Percentiles rank a stretch among this genome's conserved stretches.
Evolutionary conservation across 1,140 invertebrate genomes (phyloP).

Genomic region (Tetragnatha versicolor): DNA sequence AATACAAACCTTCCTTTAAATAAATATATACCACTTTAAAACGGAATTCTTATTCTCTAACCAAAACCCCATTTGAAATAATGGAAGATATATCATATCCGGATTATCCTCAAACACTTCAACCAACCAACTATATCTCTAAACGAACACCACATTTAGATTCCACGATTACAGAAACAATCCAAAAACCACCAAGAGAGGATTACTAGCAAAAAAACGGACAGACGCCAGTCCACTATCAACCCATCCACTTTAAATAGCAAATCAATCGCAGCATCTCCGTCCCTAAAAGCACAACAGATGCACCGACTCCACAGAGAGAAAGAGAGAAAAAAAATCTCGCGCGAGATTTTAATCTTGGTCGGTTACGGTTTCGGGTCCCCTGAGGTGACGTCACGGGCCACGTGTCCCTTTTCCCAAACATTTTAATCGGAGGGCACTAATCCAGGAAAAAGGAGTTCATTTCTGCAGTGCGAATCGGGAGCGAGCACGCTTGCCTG

Average conservation of each 20-base stretch:
- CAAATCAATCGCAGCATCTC: slow-evolving; percentile 25
- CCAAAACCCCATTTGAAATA: too few relatives aligned
- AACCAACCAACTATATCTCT: too few relatives aligned
- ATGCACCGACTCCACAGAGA: not conserved
- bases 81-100: too few relatives aligned
- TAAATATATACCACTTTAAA: too few relatives aligned
- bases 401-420: slow-evolving; percentile 47
- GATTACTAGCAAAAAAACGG: too few relatives aligned
- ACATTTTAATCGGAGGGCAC: slow-evolving; percentile 34
- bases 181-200: too few relatives aligned
- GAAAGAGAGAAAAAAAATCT: not conserved
- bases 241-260: slow-evolving; percentile 2
- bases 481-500: slow-evolving; percentile 25
- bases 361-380: slow-evolving; percentile 42
- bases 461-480: slow-evolving; percentile 24
- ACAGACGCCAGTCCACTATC: too few relatives aligned
- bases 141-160: too few relatives aligned
- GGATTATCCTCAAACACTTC: too few relatives aligned
- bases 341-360: slow-evolving; percentile 45
- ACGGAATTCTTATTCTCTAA: too few relatives aligned
- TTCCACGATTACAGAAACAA: too few relatives aligned
- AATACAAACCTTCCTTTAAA: too few relatives aligned
- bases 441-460: slow-evolving; percentile 50
- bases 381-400: slow-evolving; percentile 22
- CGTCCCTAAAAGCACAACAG: slow-evolving; percentile 15